Conservation (phyloP, 2,113 vertebrate species). For the Illadopsis cleaveri region DNA sequence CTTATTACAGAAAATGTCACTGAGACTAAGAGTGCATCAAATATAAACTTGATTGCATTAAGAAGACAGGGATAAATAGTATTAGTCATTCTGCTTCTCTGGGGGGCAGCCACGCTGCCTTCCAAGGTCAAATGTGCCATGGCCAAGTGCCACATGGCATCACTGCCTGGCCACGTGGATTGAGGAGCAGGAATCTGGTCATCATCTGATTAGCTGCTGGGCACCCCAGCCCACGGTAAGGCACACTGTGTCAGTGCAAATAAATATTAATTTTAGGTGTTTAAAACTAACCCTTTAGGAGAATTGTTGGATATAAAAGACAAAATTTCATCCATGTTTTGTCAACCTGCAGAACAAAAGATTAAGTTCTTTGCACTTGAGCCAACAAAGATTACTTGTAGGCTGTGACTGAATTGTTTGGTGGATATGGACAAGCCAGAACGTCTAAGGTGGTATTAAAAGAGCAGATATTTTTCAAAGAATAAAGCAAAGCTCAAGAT, state of each 20-base stretch:
- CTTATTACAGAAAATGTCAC: not conserved
- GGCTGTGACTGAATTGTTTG: not conserved
- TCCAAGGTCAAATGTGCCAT: not conserved
- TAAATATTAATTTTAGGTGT: not conserved
- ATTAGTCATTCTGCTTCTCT: not conserved
- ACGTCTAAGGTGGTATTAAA: not conserved
- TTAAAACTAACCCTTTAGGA: not conserved
- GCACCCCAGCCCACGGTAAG: not conserved
- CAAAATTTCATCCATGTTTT: not conserved
- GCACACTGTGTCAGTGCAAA: not conserved
- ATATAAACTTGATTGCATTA: not conserved
- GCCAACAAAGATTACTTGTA: not conserved
- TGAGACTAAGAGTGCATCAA: not conserved
- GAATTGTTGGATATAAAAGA: not conserved
- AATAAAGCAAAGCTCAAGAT: not conserved
- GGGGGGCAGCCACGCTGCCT: not conserved
- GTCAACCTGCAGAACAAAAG: not conserved
- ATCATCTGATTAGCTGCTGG: not conserved
- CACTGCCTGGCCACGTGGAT: not conserved
- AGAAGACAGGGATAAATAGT: not conserved
- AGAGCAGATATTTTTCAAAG: not conserved
- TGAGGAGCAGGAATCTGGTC: not conserved
- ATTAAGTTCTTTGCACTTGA: not conserved
- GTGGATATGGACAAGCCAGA: not conserved
- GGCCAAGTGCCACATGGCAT: slow-evolving; percentile 18